A percentile compares a stretch with the other conserved stretches of the same genome.
phyloP scores from a whole-genome alignment of 2,797 vertebrate genomes.

The Chaetophractus vellerosus region DNA sequence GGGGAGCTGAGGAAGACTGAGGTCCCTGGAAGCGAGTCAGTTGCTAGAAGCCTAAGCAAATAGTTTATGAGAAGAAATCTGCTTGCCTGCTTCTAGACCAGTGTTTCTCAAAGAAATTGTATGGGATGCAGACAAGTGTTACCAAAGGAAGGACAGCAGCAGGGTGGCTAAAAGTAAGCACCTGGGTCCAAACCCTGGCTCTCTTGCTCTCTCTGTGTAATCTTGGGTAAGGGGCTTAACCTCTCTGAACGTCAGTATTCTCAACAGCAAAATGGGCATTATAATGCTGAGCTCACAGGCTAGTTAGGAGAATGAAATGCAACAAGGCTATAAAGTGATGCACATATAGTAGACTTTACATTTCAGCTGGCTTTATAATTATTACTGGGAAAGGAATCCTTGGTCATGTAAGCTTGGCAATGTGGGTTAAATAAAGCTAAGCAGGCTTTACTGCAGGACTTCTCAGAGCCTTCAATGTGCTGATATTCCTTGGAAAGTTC shows the following conservation, averaged over 20 bases:
- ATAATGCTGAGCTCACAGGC: not conserved
- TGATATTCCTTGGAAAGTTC: not conserved
- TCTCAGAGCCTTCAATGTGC: not conserved
- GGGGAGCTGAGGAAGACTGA: not conserved
- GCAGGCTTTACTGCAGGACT: not conserved
- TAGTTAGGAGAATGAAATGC: constrained; percentile 31
- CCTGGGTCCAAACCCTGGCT: not conserved
- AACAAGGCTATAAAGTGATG: not conserved
- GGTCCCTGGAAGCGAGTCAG: not conserved
- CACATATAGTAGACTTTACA: not conserved
- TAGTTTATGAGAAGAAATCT: not conserved
- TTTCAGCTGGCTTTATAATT: constrained; percentile 31
- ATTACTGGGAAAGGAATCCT: constrained; percentile 3
- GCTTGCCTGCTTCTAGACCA: not conserved
- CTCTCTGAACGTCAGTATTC: not conserved
- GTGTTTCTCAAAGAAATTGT: not conserved
- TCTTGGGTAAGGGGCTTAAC: not conserved
- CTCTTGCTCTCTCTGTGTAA: not conserved
- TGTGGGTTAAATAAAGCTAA: constrained; percentile 10
- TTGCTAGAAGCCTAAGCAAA: not conserved
- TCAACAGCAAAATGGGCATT: constrained; percentile 1
- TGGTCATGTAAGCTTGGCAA: not conserved
- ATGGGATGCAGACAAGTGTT: not conserved
- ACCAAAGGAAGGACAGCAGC: not conserved
- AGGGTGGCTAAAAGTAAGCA: not conserved